A percentile compares a stretch with the other conserved stretches of the same genome.
phyloP scores from a whole-genome alignment of 2,797 vertebrate genomes.

The Argya squamiceps region DNA sequence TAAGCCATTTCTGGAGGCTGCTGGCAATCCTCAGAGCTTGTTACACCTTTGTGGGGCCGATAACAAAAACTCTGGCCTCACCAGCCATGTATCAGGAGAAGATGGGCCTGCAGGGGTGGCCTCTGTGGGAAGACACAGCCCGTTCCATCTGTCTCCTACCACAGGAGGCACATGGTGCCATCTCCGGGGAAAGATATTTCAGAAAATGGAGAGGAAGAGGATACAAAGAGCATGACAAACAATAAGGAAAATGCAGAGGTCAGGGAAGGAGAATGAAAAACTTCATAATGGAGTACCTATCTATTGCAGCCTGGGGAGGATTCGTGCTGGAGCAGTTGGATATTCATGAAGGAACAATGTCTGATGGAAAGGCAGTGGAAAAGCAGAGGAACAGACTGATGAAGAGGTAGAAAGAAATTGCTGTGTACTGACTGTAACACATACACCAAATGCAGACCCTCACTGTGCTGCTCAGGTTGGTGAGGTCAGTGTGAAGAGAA shows the following conservation, averaged over 20 bases:
- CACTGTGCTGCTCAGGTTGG: accelerated
- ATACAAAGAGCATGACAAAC: neutral
- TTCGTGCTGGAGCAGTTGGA: accelerated
- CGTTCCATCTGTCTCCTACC: accelerated
- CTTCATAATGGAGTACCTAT: accelerated
- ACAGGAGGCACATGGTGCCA: neutral
- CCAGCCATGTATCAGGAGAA: neutral
- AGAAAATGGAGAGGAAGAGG: neutral
- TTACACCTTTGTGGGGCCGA: too few relatives aligned
- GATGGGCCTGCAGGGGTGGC: neutral
- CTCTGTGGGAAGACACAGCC: neutral
- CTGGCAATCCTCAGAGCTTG: too few relatives aligned
- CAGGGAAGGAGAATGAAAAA: neutral
- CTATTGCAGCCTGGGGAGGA: neutral
- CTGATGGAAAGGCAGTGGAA: neutral
- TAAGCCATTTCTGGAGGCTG: too few relatives aligned
- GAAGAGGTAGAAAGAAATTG: neutral
- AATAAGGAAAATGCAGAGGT: neutral
- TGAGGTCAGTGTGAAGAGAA: neutral
- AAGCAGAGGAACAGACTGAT: neutral
- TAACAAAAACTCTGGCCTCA: too few relatives aligned
- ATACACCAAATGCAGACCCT: neutral
- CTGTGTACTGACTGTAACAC: neutral
- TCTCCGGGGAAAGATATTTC: accelerated
- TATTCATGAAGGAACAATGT: neutral